Evolutionary conservation across 2,113 vertebrate genomes (phyloP).

Genomic region (Sinosuthora webbiana): DNA sequence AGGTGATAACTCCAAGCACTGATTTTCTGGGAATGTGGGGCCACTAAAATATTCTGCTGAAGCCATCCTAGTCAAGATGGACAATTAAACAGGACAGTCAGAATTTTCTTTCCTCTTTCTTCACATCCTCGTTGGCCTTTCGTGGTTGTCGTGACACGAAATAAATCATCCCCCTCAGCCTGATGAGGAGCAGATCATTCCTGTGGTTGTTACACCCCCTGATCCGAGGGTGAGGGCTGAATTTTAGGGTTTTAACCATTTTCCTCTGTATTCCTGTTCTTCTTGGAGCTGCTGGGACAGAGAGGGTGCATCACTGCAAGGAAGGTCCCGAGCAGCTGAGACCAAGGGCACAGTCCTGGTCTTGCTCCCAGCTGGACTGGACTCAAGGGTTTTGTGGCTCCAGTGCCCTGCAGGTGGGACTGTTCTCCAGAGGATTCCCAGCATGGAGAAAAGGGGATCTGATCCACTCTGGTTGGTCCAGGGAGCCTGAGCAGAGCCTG

Average conservation of each 20-base stretch:
- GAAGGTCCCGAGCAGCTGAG: background rate
- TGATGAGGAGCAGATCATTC: background rate
- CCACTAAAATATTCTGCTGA: background rate
- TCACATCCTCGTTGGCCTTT: background rate
- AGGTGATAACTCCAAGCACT: background rate
- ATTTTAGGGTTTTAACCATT: background rate
- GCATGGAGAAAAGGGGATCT: accelerated
- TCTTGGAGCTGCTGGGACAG: background rate
- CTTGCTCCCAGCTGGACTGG: background rate
- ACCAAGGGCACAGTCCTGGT: background rate
- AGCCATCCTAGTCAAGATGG: background rate
- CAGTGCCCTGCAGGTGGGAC: background rate
- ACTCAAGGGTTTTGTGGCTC: background rate
- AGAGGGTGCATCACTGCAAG: background rate
- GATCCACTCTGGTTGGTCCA: accelerated
- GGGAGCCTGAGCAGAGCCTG: background rate
- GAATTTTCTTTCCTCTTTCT: background rate
- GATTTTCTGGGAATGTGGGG: background rate
- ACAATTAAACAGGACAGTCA: background rate
- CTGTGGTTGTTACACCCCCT: background rate
- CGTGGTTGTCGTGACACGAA: background rate
- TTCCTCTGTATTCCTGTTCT: background rate
- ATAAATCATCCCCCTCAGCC: background rate
- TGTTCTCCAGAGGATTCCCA: background rate
- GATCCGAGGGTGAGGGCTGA: background rate